Evolutionary conservation across 2,888 invertebrate species (phyloP), one percentile per base, ranked within the genome.

Genomic region (Gasteruption jaculator): DNA sequence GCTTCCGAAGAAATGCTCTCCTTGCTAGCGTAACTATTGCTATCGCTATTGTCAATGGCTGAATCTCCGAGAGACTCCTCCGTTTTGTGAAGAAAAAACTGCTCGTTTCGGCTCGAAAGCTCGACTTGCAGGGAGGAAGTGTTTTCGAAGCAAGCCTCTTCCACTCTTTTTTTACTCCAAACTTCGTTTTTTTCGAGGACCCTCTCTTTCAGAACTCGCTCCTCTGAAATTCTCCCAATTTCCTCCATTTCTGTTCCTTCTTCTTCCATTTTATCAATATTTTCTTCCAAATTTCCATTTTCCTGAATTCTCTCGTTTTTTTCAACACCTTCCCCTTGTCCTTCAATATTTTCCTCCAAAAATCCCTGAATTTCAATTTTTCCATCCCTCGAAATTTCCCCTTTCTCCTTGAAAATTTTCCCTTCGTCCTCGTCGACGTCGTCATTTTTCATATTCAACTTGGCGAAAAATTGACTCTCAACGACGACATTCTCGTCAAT

Each of bases 381-480:
- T n/a, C n/a, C n/a, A n/a, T n/a, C n/a, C n/a, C n/a, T n/a, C n/a
- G n/a, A n/a, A n/a, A n/a, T n/a, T n/a, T n/a, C n/a, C n/a, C n/a
- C n/a, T n/a, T n/a, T n/a, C n/a, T n/a, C n/a, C n/a, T n/a, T n/a
- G n/a, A n/a, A n/a, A n/a, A n/a, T n/a, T n/a, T n/a, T n/a, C n/a
- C n/a, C n/a, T n/a, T n/a, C n/a, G n/a, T n/a, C n/a, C n/a, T n/a
- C n/a, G n/a, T n/a, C n/a, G n/a, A n/a, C n/a, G n/a, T n/a, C n/a
- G n/a, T n/a, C n/a, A n/a, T n/a, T n/a, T n/a, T n/a, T n/a, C n/a
- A n/a, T n/a, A n/a, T n/a, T n/a, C 5, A 44, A 15, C 25, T 46
- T 46, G 2, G 53, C 25, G 40, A 70, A 70, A 45, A 63, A 70
- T 60, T 63, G 61, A 34, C 70, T 70, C 35, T 61, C 50, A 6